These are phyloP conservation scores for Thamnophis sirtalis DNA, from an alignment of 2,113 vertebrate genomes.

Conservation along the genomic window DNA sequence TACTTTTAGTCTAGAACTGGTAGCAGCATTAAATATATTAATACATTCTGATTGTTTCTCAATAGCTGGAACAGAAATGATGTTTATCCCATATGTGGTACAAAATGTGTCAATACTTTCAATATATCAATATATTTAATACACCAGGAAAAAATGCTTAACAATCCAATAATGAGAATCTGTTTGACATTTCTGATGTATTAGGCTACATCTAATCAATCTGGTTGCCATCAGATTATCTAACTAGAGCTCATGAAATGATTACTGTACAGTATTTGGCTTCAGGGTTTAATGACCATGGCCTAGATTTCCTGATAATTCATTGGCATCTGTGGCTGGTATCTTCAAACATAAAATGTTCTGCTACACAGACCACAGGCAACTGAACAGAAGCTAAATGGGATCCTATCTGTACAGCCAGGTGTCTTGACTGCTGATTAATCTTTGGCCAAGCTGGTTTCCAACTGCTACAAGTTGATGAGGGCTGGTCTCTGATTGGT, in stretches of 20 bases:
- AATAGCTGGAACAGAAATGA: neutral
- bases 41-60: neutral
- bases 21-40: neutral
- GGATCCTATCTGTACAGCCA: neutral
- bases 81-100: neutral
- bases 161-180: neutral
- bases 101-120: neutral
- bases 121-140: neutral
- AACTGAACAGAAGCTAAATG: neutral
- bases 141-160: neutral
- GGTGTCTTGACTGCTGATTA: neutral
- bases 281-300: neutral
- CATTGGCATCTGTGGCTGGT: neutral
- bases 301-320: neutral
- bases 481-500: neutral
- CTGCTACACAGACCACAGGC: neutral
- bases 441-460: neutral
- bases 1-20: neutral
- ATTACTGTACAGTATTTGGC: neutral
- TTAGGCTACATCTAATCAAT: neutral
- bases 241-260: neutral
- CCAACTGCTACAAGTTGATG: neutral
- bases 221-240: neutral
- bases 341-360: neutral
- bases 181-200: neutral